These are phyloP conservation scores for Oryctes rhinoceros DNA, from an alignment of 1,140 invertebrate genomes.

Conservation along the genomic window DNA sequence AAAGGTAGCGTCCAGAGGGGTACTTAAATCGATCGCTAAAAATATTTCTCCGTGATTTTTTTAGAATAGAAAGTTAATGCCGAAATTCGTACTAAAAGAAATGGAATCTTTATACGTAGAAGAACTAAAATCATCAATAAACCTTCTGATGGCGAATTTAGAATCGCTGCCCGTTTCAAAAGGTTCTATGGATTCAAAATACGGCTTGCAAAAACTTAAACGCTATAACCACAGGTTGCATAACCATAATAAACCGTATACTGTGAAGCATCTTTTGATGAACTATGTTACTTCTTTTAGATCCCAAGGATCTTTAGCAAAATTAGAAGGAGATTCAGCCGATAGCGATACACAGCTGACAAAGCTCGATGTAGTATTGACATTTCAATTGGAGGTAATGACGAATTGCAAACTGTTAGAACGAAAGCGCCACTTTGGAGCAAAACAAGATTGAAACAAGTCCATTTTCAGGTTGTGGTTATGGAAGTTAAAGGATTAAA, in stretches of 20 bases:
- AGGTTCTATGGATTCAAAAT: constrained; percentile 96
- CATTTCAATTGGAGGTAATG: constrained; percentile 93
- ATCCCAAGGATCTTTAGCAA: constrained; percentile 91
- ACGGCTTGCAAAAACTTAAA: constrained; percentile 92
- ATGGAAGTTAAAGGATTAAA: constrained; percentile 99
- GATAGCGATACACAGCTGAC: constrained; percentile 91
- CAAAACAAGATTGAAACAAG: not conserved
- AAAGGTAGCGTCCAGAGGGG: constrained; percentile 70
- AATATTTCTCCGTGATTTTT: constrained; percentile 49
- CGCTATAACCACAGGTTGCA: constrained; percentile 93
- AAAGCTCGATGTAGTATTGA: constrained; percentile 96
- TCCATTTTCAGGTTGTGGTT: constrained; percentile 82
- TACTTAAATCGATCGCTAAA: not conserved
- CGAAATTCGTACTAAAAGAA: constrained; percentile 99
- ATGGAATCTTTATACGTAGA: constrained; percentile 99
- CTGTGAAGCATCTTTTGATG: constrained; percentile 62
- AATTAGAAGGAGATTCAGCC: constrained; percentile 89
- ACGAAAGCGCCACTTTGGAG: not conserved
- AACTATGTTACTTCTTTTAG: constrained; percentile 69
- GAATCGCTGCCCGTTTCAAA: constrained; percentile 99
- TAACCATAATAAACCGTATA: constrained; percentile 62
- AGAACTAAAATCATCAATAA: constrained; percentile 97
- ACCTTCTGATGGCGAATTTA: constrained; percentile 97
- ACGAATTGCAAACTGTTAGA: not conserved
- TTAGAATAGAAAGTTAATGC: constrained; percentile 96